phyloP scores from a whole-genome alignment of 2,113 vertebrate genomes.

The Amphiprion ocellaris region DNA sequence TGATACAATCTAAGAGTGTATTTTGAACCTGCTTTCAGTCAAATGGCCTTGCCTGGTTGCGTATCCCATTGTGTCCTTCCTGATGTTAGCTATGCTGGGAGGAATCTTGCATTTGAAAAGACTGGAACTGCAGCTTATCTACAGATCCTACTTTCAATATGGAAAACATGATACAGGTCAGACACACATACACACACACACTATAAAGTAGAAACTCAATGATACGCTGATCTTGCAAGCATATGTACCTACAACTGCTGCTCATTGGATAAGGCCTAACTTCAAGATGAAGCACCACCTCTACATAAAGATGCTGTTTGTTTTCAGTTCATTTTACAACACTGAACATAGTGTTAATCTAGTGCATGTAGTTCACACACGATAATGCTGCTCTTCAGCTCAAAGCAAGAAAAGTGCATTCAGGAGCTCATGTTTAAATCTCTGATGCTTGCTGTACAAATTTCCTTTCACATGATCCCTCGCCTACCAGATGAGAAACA shows the following conservation, averaged over 20 bases:
- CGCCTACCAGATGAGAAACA: conserved; percentile 84
- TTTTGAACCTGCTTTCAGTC: conserved; percentile 49
- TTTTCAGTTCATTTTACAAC: too few relatives aligned
- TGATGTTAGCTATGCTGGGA: conserved; percentile 62
- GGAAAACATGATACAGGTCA: conserved; percentile 83
- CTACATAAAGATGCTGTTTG: too few relatives aligned
- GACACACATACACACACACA: conserved; percentile 32
- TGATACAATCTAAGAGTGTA: not conserved
- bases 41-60: conserved; percentile 32
- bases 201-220: not conserved
- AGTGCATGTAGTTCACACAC: not conserved
- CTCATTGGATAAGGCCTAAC: too few relatives aligned
- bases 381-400: too few relatives aligned
- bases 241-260: too few relatives aligned
- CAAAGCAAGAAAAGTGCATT: not conserved
- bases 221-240: too few relatives aligned
- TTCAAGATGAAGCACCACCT: too few relatives aligned
- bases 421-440: not conserved
- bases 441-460: not conserved
- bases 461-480: conserved; percentile 1
- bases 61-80: conserved; percentile 59
- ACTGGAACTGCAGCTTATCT: conserved; percentile 89
- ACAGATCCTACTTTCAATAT: conserved; percentile 78
- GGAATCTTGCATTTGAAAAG: conserved; percentile 81
- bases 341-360: not conserved